Evolutionary conservation across 2,113 vertebrate species (phyloP).

Genomic region (Psittacus erithacus): DNA sequence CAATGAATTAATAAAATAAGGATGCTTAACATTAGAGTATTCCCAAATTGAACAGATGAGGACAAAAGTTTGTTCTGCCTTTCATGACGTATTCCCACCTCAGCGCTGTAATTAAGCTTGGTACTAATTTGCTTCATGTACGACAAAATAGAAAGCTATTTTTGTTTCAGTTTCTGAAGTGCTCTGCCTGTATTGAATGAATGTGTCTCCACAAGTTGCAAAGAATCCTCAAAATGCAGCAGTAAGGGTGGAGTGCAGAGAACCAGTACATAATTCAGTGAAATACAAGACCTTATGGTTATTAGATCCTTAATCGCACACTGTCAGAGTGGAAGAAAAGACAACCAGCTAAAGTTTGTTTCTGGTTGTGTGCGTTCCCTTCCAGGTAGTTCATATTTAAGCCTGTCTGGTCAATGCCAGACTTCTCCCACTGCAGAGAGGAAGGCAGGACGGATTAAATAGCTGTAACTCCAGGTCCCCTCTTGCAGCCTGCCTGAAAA

Average conservation of each 20-base stretch:
- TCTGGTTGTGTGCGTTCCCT: background rate
- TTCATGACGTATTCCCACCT: background rate
- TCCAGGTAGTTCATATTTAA: background rate
- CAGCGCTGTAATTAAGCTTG: background rate
- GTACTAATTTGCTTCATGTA: background rate
- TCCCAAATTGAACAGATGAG: background rate
- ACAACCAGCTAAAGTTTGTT: background rate
- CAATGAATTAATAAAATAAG: background rate
- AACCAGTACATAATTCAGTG: background rate
- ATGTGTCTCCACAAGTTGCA: background rate
- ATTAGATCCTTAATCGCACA: background rate
- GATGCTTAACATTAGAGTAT: background rate
- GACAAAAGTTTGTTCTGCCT: background rate
- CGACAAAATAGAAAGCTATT: background rate
- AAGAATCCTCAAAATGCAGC: background rate
- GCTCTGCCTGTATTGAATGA: background rate
- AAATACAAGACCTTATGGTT: background rate
- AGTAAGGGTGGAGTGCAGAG: background rate
- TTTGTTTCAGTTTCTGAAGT: background rate
- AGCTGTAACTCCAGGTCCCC: background rate
- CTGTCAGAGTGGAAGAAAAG: background rate
- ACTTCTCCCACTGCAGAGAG: fast-evolving
- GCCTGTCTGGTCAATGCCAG: background rate
- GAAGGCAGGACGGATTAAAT: background rate
- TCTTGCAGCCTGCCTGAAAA: background rate